Base-by-base conservation (phyloP, 2,888 invertebrate genomes). In the Dolomedes plantarius region DNA sequence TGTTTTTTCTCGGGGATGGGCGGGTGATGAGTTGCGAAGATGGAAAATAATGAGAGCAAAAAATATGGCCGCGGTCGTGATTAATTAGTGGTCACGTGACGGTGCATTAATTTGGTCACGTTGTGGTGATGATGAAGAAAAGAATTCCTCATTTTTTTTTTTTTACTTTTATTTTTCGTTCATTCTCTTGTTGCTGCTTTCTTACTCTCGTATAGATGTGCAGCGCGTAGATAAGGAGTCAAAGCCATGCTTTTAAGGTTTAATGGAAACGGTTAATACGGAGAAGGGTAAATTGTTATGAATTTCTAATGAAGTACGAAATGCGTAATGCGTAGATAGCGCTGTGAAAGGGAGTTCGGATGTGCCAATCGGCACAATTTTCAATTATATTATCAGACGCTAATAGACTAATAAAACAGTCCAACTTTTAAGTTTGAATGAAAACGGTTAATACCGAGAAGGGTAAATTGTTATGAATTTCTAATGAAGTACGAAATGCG, bases 31-130 rank as follows among this genome's bases (percentile, higher is more conserved):
- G 71, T 83, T 83, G 82, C 46, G 76, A 83, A 71, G 76, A 72
- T 16, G 56, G n/a, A 56, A 50, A 32, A 16, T 31, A 72, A 72
- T n/a, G 41, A 72, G 31, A 50, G 46, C 28, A 19, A 56, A 56
- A 56, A 56, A 31, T 50, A 68, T 56, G 46, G 64, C 46, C 65
- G 23, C n/a, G 29, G 46, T 65, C 71, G 75, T 83, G 82, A 83
- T 83, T 83, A 83, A 83, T 83, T 83, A 83, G 71, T 23, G 39
- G 64, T 76, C 82, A 83, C 82, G 82, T 83, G 82, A 83, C 13
- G 65, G 39, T 19, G 76, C 72, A 83, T 83, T 83, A 83, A 83
- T 83, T 83, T 83, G 82, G 76, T 83, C 82, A 83, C 82, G 82
- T 76, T 83, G 76, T 13, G 29, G 16, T 65, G 73, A 67, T 80